Evolutionary conservation across 2,113 vertebrate genomes (phyloP).

Genomic region (Orcinus orca): DNA sequence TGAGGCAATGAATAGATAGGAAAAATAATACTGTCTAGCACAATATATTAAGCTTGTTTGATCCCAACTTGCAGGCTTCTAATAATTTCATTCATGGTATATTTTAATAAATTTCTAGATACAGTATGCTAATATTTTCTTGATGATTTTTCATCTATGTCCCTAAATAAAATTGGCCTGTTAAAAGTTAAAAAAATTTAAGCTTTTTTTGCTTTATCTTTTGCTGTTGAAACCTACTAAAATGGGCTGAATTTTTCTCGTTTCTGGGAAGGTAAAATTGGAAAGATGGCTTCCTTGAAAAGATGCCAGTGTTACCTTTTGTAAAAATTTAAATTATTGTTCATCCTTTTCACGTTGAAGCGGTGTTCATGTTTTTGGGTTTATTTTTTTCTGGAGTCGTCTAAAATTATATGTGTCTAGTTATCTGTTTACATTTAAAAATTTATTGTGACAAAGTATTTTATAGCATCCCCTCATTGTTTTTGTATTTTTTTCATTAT

Average conservation of each 20-base stretch:
- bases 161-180: not conserved
- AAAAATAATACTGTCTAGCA: not conserved
- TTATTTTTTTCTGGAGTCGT: not conserved
- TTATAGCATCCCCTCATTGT: not conserved
- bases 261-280: not conserved
- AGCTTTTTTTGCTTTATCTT: not conserved
- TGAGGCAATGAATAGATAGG: not conserved
- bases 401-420: not conserved
- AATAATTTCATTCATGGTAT: not conserved
- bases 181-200: no score
- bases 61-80: not conserved
- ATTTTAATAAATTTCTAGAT: not conserved
- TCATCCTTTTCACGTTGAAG: not conserved
- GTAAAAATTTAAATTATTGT: not conserved
- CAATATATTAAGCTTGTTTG: not conserved
- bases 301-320: not conserved
- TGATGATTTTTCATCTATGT: not conserved
- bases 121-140: not conserved
- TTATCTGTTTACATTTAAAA: not conserved
- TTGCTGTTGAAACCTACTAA: not conserved
- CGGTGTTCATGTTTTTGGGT: not conserved
- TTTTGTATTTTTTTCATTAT: not conserved
- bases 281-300: not conserved
- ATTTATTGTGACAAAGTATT: not conserved
- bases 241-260: not conserved